phyloP scores from a whole-genome alignment of 2,797 vertebrate species.

The Chaenodraco wilsoni region DNA sequence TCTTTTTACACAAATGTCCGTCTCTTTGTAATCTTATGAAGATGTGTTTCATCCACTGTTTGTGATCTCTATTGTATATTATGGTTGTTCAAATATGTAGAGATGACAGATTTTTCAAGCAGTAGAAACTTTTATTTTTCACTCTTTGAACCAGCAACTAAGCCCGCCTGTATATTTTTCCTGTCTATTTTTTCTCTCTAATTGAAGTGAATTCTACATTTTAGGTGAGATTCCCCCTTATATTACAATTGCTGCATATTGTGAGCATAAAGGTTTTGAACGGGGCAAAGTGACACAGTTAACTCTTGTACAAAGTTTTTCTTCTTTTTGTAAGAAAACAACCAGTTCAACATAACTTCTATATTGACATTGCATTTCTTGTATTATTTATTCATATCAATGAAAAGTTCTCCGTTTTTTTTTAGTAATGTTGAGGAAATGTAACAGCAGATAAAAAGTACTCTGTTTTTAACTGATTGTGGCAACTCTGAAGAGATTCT shows the following conservation, averaged over 20 bases:
- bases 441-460: constrained; percentile 76
- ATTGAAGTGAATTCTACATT: constrained; percentile 64
- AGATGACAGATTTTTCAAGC: constrained; percentile 72
- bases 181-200: constrained; percentile 64
- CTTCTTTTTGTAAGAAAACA: constrained; percentile 74
- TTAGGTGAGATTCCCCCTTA: constrained; percentile 87
- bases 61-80: constrained; percentile 74
- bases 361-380: constrained; percentile 84
- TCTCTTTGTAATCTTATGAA: constrained; percentile 61
- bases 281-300: constrained; percentile 51
- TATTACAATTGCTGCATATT: constrained; percentile 89
- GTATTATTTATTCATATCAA: constrained; percentile 89
- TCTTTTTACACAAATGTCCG: constrained; percentile 43
- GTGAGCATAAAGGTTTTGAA: constrained; percentile 87
- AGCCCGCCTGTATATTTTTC: constrained; percentile 72
- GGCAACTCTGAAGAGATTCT: constrained; percentile 88
- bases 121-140: constrained; percentile 81
- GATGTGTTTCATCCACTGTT: constrained; percentile 66
- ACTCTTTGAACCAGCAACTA: constrained; percentile 76
- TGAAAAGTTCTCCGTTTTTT: constrained; percentile 78
- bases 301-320: constrained; percentile 69
- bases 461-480: constrained; percentile 93
- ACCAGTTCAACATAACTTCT: constrained; percentile 82
- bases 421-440: constrained; percentile 76
- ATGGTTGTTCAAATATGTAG: constrained; percentile 75